These are phyloP conservation scores for Drosophila saltans DNA, from an alignment of 1,140 invertebrate species.

Conservation along the genomic window DNA sequence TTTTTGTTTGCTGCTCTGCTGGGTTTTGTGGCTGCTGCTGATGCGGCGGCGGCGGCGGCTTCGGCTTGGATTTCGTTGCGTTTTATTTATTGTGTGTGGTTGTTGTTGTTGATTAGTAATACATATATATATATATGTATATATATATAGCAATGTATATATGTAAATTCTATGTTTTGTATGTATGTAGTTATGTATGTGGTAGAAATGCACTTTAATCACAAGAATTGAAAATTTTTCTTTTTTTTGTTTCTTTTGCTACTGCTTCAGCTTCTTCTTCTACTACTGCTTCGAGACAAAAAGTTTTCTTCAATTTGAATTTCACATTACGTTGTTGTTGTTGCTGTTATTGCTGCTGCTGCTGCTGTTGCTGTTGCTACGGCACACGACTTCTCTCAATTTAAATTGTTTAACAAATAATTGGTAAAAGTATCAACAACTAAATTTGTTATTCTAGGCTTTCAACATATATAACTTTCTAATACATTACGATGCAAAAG, in stretches of 20 bases:
- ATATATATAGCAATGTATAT: conserved; percentile 1
- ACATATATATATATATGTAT: conserved; percentile 24
- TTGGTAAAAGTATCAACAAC: conserved; percentile 80
- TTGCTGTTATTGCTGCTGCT: conserved; percentile 34
- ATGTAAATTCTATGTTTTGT: no score
- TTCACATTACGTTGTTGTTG: conserved; percentile 39
- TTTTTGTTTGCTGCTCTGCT: no score
- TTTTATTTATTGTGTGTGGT: conserved; percentile 26
- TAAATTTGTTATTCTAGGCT: conserved; percentile 81
- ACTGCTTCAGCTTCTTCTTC: not conserved
- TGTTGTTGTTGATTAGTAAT: not conserved
- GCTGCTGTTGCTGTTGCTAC: conserved; percentile 46
- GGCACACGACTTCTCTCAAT: conserved; percentile 60
- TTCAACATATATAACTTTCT: conserved; percentile 70
- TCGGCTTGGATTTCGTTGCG: no score
- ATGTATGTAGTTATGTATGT: conserved; percentile 41
- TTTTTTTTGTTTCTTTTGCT: not conserved
- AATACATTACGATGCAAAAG: conserved; percentile 40
- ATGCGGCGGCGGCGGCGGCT: no score
- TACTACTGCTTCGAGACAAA: not conserved
- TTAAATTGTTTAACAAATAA: conserved; percentile 70
- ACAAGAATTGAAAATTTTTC: conserved; percentile 79
- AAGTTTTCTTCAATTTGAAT: conserved; percentile 20
- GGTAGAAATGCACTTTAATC: conserved; percentile 83
- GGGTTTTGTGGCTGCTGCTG: no score